Evolutionary conservation across 1,140 invertebrate genomes (phyloP), one percentile per base, ranked within the genome.

Genomic region (Cheumatopsyche charites): DNA sequence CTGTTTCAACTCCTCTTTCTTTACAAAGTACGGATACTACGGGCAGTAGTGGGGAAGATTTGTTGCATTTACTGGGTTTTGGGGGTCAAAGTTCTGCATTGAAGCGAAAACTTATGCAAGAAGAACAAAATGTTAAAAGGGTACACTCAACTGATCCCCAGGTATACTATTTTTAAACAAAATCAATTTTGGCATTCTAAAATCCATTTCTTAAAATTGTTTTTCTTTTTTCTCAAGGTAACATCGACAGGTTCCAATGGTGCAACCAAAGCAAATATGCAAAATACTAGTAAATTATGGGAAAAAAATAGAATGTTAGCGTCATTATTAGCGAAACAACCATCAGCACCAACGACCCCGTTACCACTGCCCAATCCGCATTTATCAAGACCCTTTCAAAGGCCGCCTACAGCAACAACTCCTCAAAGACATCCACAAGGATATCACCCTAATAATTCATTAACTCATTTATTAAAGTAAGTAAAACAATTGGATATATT

Each of bases 231-330:
- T 62, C 79, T n/a, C n/a, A n/a, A 84, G 74, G 85, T 85, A 0
- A 83, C 85, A 0, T 86, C 86, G 2, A 81, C 83, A 29, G 79
- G 79, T 36, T 58, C 70, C 36, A 68, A 68, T 76, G 6, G n/a
- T 42, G 15, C 21, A 6, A 45, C n/a, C 47, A 73, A 75, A 26
- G 78, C 78, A 4, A 62, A 41, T 23, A 79, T 81, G n/a, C 82
- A 79, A 43, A 79, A 80, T 17, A 87, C 87, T 75, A 92, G 90
- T 76, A 88, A 89, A 71, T 83, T 94, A 3, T 92, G 90, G 80
- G 88, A 93, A 79, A 91, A 90, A 77, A 97, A 97, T 82, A 90
- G 92, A 77, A 93, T 96, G 88, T 84, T 96, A 72, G 93, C 94
- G 11, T 90, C 90, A 52, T 81, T 97, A 67, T 81, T 97, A 77